phyloP scores from a whole-genome alignment of 2,797 vertebrate species.

The Amphiprion clarkii region DNA sequence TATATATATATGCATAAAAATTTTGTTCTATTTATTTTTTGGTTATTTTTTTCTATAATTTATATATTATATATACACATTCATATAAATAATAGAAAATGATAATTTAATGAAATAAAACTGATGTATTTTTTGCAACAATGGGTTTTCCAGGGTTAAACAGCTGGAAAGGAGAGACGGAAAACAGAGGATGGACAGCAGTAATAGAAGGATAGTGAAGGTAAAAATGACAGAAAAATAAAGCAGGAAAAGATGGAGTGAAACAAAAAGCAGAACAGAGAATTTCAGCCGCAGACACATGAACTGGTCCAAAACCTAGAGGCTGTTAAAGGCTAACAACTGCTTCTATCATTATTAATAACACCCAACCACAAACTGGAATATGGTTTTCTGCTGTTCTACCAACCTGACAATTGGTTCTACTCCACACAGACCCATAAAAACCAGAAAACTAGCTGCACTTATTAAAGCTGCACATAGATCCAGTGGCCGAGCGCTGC shows the following conservation, averaged over 20 bases:
- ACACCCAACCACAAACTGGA: slow-evolving; percentile 53
- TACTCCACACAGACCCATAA: slow-evolving; percentile 59
- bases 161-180: no score
- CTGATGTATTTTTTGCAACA: no score
- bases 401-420: slow-evolving; percentile 54
- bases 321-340: slow-evolving; percentile 63
- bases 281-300: slow-evolving; percentile 50
- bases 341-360: slow-evolving; percentile 69
- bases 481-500: slow-evolving; percentile 21
- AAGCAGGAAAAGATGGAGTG: not conserved
- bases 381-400: slow-evolving; percentile 44
- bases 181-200: not conserved
- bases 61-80: no score
- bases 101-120: no score
- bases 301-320: slow-evolving; percentile 52
- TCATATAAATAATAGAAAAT: no score
- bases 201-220: not conserved
- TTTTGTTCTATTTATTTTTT: no score
- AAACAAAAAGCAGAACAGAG: not conserved
- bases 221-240: not conserved
- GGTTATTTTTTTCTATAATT: no score
- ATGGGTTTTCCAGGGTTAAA: no score
- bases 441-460: slow-evolving; percentile 55
- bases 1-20: no score
- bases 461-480: slow-evolving; percentile 51